These are phyloP conservation scores for Apoda limacodes DNA, from an alignment of 2,888 invertebrate genomes.

Conservation along the genomic window DNA sequence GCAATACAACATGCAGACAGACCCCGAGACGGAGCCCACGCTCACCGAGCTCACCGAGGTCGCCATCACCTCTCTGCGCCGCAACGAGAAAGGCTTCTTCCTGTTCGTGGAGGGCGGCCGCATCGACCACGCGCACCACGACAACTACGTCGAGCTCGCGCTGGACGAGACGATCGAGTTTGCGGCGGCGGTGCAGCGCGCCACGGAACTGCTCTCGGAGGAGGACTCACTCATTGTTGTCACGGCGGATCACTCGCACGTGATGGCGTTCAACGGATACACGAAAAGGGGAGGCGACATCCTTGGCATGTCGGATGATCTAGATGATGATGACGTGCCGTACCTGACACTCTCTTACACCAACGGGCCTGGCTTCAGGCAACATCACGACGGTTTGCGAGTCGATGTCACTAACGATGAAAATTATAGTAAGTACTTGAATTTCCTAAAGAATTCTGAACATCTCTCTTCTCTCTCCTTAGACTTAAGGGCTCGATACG, in stretches of 20 bases:
- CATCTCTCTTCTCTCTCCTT: too few species aligned
- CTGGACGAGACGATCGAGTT: constrained; percentile 78
- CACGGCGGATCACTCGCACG: constrained; percentile 82
- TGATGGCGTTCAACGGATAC: constrained; percentile 77
- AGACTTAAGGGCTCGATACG: too few species aligned
- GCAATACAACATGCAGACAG: constrained; percentile 73
- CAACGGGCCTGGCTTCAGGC: constrained; percentile 72
- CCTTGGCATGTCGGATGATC: constrained; percentile 43
- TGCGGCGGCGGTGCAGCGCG: constrained; percentile 64
- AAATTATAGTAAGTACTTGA: constrained; percentile 31
- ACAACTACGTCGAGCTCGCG: constrained; percentile 65
- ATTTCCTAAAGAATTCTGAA: too few species aligned
- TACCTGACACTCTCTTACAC: constrained; percentile 74
- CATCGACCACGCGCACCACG: constrained; percentile 78
- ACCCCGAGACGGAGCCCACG: constrained; percentile 37
- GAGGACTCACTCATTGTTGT: constrained; percentile 83
- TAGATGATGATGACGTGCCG: constrained; percentile 58
- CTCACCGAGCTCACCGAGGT: constrained; percentile 63
- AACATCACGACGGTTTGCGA: constrained; percentile 38
- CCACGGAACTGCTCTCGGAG: constrained; percentile 46
- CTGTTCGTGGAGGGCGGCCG: constrained; percentile 80
- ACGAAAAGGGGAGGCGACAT: constrained; percentile 60
- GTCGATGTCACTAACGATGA: constrained; percentile 51
- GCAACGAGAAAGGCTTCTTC: constrained; percentile 77
- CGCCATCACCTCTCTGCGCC: constrained; percentile 76